Conservation (phyloP, 2,888 invertebrate genomes). For the Cylindroiulus punctatus region DNA sequence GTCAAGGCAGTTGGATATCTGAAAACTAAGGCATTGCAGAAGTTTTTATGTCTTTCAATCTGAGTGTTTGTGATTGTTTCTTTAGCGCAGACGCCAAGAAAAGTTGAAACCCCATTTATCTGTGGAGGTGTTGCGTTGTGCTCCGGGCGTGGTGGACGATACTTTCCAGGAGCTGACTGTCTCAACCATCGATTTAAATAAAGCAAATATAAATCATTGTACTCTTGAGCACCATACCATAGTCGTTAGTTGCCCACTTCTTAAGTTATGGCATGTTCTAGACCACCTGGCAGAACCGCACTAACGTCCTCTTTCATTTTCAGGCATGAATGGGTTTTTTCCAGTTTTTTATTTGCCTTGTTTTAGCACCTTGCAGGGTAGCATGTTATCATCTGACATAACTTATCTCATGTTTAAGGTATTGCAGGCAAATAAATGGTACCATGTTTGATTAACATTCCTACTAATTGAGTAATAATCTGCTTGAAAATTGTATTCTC, state of each 20-base stretch:
- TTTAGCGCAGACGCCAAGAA: slow-evolving; percentile 48
- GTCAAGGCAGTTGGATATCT: too few relatives aligned
- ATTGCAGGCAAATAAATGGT: too few relatives aligned
- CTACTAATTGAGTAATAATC: too few relatives aligned
- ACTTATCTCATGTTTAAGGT: too few relatives aligned
- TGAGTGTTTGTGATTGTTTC: slow-evolving; percentile 6
- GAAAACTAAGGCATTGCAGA: too few relatives aligned
- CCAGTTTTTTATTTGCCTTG: background rate
- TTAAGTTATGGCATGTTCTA: background rate
- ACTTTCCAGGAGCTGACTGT: slow-evolving; percentile 7
- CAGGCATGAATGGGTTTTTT: background rate
- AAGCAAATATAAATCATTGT: slow-evolving; percentile 46
- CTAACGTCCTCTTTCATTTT: background rate
- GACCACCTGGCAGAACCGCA: background rate
- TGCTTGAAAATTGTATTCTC: too few relatives aligned
- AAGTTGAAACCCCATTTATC: slow-evolving; percentile 50
- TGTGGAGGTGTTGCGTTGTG: slow-evolving; percentile 52
- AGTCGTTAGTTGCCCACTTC: slow-evolving; percentile 1
- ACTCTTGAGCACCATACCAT: background rate
- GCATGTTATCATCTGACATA: too few relatives aligned
- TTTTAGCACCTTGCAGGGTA: background rate
- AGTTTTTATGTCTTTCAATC: slow-evolving; percentile 2
- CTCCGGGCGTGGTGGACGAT: slow-evolving; percentile 38
- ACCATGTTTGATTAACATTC: too few relatives aligned
- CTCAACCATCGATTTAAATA: slow-evolving; percentile 36